These are phyloP conservation scores for Drosophila micromelanica DNA, from an alignment of 1,140 invertebrate species.

Conservation along the genomic window DNA sequence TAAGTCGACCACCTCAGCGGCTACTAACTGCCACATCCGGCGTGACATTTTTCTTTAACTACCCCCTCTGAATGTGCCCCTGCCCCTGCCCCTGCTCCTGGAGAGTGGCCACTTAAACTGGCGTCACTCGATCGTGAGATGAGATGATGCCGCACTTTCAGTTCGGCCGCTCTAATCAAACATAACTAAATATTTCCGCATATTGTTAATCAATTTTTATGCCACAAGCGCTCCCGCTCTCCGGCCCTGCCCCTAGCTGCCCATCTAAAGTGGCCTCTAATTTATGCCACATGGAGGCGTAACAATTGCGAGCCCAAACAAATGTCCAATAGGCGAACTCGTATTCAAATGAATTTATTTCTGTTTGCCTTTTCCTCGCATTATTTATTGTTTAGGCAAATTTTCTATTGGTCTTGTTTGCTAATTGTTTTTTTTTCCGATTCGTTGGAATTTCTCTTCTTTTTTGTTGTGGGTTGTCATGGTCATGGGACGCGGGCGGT, in stretches of 20 bases:
- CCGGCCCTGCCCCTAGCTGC: slow-evolving; percentile 13
- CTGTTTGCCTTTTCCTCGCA: not conserved
- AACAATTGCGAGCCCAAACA: slow-evolving; percentile 57
- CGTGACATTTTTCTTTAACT: slow-evolving; percentile 27
- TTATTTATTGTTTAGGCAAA: slow-evolving; percentile 53
- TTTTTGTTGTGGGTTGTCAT: slow-evolving; percentile 28
- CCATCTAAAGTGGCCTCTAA: slow-evolving; percentile 50
- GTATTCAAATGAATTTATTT: slow-evolving; percentile 61
- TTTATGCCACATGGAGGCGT: slow-evolving; percentile 60
- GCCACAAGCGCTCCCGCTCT: slow-evolving; percentile 2
- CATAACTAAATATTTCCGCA: slow-evolving; percentile 77
- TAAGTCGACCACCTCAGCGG: slow-evolving; percentile 40
- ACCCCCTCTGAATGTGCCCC: not conserved
- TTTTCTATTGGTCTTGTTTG: slow-evolving; percentile 52
- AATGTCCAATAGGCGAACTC: slow-evolving; percentile 35
- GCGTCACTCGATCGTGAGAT: not conserved
- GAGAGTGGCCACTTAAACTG: slow-evolving; percentile 32
- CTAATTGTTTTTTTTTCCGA: slow-evolving; percentile 52
- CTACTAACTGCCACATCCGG: slow-evolving; percentile 63
- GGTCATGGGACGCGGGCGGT: slow-evolving; percentile 26
- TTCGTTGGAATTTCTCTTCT: slow-evolving; percentile 8
- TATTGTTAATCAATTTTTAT: slow-evolving; percentile 70
- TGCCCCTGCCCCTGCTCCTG: not conserved
- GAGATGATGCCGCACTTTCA: slow-evolving; percentile 46
- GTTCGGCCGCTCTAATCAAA: slow-evolving; percentile 46